Conservation (phyloP, 2,113 vertebrate species). For the Prietella phreatophila region DNA sequence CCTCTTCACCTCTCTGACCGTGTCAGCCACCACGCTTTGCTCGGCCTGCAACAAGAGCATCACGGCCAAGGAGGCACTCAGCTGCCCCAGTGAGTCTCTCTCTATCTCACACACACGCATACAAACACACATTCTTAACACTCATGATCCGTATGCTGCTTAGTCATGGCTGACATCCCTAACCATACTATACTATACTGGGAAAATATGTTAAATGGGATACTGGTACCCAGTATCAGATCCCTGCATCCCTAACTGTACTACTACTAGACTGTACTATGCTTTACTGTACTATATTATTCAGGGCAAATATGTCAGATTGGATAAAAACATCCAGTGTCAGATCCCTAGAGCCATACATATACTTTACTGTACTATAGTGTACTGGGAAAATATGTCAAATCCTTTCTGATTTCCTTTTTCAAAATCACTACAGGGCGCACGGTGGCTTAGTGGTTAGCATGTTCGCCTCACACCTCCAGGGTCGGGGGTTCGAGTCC, state of each 20-base stretch:
- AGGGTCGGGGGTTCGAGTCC: no score
- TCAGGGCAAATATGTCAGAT: background rate
- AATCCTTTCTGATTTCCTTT: no score
- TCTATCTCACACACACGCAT: background rate
- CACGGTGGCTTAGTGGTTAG: no score
- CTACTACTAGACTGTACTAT: background rate
- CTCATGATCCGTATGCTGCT: background rate
- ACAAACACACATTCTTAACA: background rate
- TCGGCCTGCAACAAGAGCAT: conserved; percentile 93
- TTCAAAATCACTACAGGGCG: no score
- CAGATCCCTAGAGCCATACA: no score
- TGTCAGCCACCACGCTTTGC: conserved; percentile 89
- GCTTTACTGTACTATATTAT: background rate
- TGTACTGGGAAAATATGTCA: background rate
- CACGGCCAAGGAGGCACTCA: conserved; percentile 91
- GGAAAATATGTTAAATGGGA: background rate
- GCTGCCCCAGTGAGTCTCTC: conserved; percentile 84
- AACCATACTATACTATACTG: background rate
- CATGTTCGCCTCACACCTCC: no score
- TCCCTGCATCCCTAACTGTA: background rate
- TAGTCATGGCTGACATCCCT: background rate
- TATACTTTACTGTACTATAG: background rate
- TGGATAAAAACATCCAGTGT: no score
- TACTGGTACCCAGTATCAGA: background rate
- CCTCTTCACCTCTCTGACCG: conserved; percentile 89